Evolutionary conservation across 2,113 vertebrate genomes (phyloP).

Genomic region (Prochilodus magdalenae): DNA sequence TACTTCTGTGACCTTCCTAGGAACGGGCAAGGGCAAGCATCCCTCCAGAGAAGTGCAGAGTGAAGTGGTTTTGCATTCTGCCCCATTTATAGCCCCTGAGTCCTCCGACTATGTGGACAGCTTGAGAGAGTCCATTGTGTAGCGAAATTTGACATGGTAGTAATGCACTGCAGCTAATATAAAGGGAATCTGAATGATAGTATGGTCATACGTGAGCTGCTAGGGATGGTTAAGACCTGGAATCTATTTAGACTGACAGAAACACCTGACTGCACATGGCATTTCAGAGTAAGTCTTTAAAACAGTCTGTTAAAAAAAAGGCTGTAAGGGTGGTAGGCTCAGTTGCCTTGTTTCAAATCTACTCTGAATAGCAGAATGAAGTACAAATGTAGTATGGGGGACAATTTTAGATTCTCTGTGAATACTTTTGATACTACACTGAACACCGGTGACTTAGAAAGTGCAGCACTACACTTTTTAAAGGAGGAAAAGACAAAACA

Average conservation of each 20-base stretch:
- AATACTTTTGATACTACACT: slow-evolving; percentile 29
- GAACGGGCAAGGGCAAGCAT: background rate
- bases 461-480: no score
- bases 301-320: background rate
- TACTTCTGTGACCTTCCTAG: background rate
- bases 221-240: no score
- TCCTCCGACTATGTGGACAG: slow-evolving; percentile 35
- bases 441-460: background rate
- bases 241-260: no score
- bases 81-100: slow-evolving; percentile 44
- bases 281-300: background rate
- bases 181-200: background rate
- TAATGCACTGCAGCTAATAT: slow-evolving; percentile 1
- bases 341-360: no score
- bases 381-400: background rate
- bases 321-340: no score
- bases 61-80: slow-evolving; percentile 66
- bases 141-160: slow-evolving; percentile 47
- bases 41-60: slow-evolving; percentile 62
- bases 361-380: background rate
- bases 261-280: background rate
- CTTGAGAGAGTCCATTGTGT: slow-evolving; percentile 85
- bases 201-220: background rate
- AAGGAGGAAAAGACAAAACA: no score
- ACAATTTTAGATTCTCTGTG: background rate